Evolutionary conservation across 2,797 vertebrate genomes (phyloP), one percentile per base, ranked within the genome.

Genomic region (Syngnathus rostellatus): DNA sequence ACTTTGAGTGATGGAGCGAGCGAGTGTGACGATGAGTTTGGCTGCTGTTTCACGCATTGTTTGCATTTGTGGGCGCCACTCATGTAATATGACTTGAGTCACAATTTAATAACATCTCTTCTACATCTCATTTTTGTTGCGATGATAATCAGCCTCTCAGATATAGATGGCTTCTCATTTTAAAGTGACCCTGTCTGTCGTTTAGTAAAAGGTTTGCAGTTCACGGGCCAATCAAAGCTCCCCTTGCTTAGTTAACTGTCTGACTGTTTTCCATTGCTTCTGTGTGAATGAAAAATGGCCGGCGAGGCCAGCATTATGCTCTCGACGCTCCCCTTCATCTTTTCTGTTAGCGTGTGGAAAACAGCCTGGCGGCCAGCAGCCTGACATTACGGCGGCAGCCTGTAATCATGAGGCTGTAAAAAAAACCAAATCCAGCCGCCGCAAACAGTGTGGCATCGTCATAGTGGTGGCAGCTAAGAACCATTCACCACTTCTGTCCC

Each of bases 351-450:
- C 80, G 79, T 87, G 86, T 86, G 85, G 85, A 89, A 85, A 89
- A 87, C 86, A 87, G 81, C 85, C 83, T 85, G 83, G 87, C 86
- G 83, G 77, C 83, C 80, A 78, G 79, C 85, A 89, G 88, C 85
- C 88, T 90, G 88, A 87, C 87, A 91, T 91, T 91, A 90, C 82
- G 81, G 82, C 73, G 40, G 80, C 77, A 90, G 88, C 75, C 88
- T 91, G 86, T 92, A 92, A 93, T 92, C 89, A 90, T 76, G 79
- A 76, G 82, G 82, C 89, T 88, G 87, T 90, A 90, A 91, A 62
- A 90, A 89, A 86, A 8, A 84, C 87, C 87, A 85, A 89, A 91
- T 90, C 87, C 89, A 84, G 85, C 82, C 83, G 83, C 89, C 88
- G 66, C 89, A 90, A 89, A 88, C 87, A 87, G 87, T 85, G 85